Conservation (phyloP, 1,140 invertebrate genomes). For the Pectinophora gossypiella region DNA sequence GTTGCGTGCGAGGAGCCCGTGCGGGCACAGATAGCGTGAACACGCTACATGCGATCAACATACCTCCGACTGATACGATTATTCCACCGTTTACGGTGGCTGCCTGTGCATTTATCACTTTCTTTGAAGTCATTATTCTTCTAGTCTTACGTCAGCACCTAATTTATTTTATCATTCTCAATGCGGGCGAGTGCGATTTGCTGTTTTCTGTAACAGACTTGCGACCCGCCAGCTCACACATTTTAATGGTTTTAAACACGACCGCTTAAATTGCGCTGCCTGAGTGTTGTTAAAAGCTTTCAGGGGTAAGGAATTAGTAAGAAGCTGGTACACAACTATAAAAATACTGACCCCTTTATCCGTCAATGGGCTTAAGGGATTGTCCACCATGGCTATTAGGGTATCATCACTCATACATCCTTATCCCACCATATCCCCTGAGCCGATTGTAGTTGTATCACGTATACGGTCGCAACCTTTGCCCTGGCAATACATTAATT, state of each 20-base stretch:
- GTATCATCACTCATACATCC: no score
- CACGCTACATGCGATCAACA: conserved; percentile 3
- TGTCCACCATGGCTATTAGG: no score
- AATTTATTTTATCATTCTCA: not conserved
- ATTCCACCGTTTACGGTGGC: conserved; percentile 2
- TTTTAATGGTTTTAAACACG: no score
- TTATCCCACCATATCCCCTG: not conserved
- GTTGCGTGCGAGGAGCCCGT: not conserved
- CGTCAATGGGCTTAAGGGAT: no score
- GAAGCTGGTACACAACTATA: no score
- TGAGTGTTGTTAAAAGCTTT: no score
- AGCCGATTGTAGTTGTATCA: conserved; percentile 12
- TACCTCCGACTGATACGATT: not conserved
- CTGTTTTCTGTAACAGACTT: no score
- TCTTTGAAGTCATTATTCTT: conserved; percentile 4
- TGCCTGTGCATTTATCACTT: not conserved
- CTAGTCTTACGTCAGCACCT: not conserved
- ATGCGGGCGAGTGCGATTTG: no score
- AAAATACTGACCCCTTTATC: no score
- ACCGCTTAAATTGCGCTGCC: no score
- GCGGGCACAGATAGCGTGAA: conserved; percentile 1
- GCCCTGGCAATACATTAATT: conserved; percentile 22
- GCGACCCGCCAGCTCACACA: no score
- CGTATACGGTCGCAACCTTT: conserved; percentile 12
- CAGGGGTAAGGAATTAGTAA: no score